Evolutionary conservation across 2,113 vertebrate species (phyloP), one percentile per base, ranked within the genome.

Genomic region (Protobothrops flavoviridis): DNA sequence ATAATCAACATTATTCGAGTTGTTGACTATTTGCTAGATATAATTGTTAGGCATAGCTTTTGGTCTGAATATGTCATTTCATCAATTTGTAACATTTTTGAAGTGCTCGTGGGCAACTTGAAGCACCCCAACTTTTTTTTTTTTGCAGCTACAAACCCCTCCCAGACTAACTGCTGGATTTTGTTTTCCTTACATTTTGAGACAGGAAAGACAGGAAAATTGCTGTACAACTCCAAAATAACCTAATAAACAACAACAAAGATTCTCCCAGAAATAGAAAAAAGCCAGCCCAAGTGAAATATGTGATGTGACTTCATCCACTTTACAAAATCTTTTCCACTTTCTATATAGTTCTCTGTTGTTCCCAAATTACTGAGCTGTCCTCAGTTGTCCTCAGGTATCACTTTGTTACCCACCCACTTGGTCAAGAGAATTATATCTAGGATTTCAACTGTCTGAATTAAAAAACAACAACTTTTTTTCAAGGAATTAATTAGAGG

Each of bases 41-140:
- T 86, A 33, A 50, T 26, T 24, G 53, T 91, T n/a, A 87, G 86
- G 86, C 15, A 50, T 55, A 93, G 69, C 85, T 95, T 29, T 61
- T 39, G 24, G 43, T 26, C 92, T 87, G 92, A 92, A 91, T 94
- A 29, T 94, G 93, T 85, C 87, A 94, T 94, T 94, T 59, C 17
- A 64, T 91, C 50, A 43, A 57, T 23, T 48, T 29, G 56, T 17
- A 17, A 39, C 12, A 86, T 26, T 91, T 91, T 39, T 91, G 48
- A 43, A 91, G n/a, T 39, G 39, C 69, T 39, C 0, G 17, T 81
- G 69, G 6, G 69, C 33, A 81, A 33, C 33, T 33, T 81, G 69
- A 7, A 39, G 33, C n/a, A 39, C 6, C 15, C 33, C 33, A 33
- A 5, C 5, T 5, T 74, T 74, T 39, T 33, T 33, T 74, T 74